A percentile compares a stretch with the other conserved stretches of the same genome.
These are phyloP conservation scores for Dunckerocampus dactyliophorus DNA, from an alignment of 2,113 vertebrate genomes.

Conservation along the genomic window DNA sequence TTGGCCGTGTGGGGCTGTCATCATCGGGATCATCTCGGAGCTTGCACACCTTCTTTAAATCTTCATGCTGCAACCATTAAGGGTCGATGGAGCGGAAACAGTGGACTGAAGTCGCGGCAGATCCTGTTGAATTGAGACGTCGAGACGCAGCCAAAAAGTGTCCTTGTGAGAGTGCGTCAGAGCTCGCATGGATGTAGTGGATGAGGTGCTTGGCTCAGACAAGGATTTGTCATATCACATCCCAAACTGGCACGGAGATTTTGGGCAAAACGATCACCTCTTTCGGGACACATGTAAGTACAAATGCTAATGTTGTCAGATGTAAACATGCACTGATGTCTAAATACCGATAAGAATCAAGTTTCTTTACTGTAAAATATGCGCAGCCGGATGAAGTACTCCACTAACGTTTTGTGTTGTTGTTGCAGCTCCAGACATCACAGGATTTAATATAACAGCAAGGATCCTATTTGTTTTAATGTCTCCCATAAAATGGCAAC, in stretches of 20 bases:
- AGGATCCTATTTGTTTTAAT: constrained; percentile 14
- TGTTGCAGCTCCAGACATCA: constrained; percentile 54
- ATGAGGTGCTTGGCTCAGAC: constrained; percentile 55
- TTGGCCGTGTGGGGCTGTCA: constrained; percentile 28
- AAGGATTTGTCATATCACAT: constrained; percentile 47
- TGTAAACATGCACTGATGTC: too few species aligned
- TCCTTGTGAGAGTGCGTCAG: constrained; percentile 68
- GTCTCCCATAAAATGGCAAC: constrained; percentile 63
- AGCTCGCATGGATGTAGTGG: constrained; percentile 57
- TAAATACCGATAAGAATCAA: constrained; percentile 10
- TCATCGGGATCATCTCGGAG: constrained; percentile 39
- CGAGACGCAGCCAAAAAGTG: constrained; percentile 69
- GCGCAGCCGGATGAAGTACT: constrained; percentile 9
- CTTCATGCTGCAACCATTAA: constrained; percentile 25
- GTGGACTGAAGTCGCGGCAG: constrained; percentile 64
- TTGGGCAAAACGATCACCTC: constrained; percentile 42
- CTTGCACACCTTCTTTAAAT: constrained; percentile 44
- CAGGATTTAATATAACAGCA: constrained; percentile 36
- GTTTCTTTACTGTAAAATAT: constrained; percentile 20
- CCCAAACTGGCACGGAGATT: constrained; percentile 46
- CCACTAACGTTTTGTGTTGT: neutral
- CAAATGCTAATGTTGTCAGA: constrained; percentile 20
- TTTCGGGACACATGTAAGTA: constrained; percentile 64
- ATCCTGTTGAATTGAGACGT: constrained; percentile 77
- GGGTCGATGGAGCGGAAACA: constrained; percentile 70